These are phyloP conservation scores for Meloidogyne hapla DNA, from an alignment of 1,140 invertebrate genomes.

Conservation along the genomic window DNA sequence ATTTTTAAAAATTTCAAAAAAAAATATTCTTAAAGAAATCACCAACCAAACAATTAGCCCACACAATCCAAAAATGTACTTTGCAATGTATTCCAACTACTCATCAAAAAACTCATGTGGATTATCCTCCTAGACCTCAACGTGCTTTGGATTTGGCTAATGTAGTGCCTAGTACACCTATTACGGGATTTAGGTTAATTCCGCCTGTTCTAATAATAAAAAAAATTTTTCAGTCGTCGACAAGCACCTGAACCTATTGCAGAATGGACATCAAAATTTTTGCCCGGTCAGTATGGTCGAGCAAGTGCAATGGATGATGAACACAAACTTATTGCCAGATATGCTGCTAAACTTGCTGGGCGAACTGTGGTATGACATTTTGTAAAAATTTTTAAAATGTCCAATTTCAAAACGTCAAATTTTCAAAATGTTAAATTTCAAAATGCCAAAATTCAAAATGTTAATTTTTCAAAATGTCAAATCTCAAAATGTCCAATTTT, in stretches of 20 bases:
- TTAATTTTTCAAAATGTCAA: too few relatives aligned
- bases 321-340: slow-evolving; percentile 89
- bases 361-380: slow-evolving; percentile 69
- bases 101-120: slow-evolving; percentile 75
- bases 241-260: slow-evolving; percentile 65
- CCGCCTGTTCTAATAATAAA: too few relatives aligned
- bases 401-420: too few relatives aligned
- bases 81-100: slow-evolving; percentile 92
- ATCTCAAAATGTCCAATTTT: too few relatives aligned
- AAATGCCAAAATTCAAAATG: too few relatives aligned
- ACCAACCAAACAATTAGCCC: slow-evolving; percentile 75
- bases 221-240: slow-evolving; percentile 1
- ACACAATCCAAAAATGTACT: slow-evolving; percentile 84
- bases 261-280: slow-evolving; percentile 65
- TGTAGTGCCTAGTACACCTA: slow-evolving; percentile 74
- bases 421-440: too few relatives aligned
- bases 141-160: slow-evolving; percentile 89
- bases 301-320: slow-evolving; percentile 77
- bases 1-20: too few relatives aligned
- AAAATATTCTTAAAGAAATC: slow-evolving; percentile 67
- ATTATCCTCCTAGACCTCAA: slow-evolving; percentile 86
- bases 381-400: too few relatives aligned
- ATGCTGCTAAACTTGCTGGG: slow-evolving; percentile 82
- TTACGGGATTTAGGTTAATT: slow-evolving; percentile 39
- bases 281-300: slow-evolving; percentile 63